Base-by-base conservation (phyloP, 2,888 invertebrate genomes). In the Aethes cnicana region DNA sequence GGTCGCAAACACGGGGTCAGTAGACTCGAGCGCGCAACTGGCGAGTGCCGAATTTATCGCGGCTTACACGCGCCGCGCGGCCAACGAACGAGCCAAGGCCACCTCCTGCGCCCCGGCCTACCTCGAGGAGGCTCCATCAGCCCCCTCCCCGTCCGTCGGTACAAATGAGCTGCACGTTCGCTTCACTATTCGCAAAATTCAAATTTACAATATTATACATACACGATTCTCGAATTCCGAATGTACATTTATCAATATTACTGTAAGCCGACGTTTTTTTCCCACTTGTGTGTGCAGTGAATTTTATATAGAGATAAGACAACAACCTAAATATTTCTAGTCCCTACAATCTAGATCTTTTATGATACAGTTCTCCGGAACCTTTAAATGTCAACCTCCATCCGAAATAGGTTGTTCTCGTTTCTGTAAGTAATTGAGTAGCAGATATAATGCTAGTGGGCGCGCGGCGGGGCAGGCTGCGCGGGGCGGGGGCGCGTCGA, bases 1-100 rank as follows among this genome's bases (percentile, higher is more conserved):
- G 82, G 85, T 84, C 82, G 84, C 81, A 79, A 85, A 83, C 84
- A 60, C 77, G 88, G 87, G 88, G 88, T 88, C 88, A 88, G 84
- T 87, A 87, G 74, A 85, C 87, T 82, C 80, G 59, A 64, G 73
- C 75, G 74, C 78, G n/a, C n/a, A 78, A 81, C 77, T 74, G 85
- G 86, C 87, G 84, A 88, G 86, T 84, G 87, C 87, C 88, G 84
- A 88, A 88, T 84, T 88, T 84, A 87, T 84, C 86, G 83, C 84
- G 72, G 68, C 62, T 71, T 82, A 84, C 84, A 84, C 85, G 83
- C 77, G 83, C 73, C 73, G 71, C 59, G 66, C 81, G 84, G 85
- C 77, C 82, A 84, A 85, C 83, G 87, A 78, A 81, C 87, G 81
- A 68, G 56, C 78, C 87, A 86, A 87, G 87, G 87, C 85, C 84